Evolutionary conservation across 2,113 vertebrate species (phyloP).

Genomic region (Amia ocellicauda): DNA sequence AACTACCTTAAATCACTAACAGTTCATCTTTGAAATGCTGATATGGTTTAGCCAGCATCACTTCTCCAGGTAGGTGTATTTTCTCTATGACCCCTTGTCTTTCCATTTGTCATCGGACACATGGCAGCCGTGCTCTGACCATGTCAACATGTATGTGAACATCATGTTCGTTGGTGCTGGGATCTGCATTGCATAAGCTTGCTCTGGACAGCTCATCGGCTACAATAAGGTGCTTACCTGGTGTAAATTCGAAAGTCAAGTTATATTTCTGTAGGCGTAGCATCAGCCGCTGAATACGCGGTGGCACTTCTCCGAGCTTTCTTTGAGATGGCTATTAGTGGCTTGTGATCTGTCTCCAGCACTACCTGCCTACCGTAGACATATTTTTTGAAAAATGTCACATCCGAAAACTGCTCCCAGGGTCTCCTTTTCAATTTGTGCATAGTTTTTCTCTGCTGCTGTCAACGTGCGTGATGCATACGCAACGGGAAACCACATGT

Average conservation of each 20-base stretch:
- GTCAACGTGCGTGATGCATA: conserved; percentile 15
- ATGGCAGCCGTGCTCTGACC: conserved; percentile 12
- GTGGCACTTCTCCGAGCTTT: conserved; percentile 2
- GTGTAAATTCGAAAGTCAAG: conserved; percentile 15
- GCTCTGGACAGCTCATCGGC: conserved; percentile 16
- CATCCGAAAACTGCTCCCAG: conserved; percentile 25
- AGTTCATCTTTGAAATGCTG: conserved; percentile 15
- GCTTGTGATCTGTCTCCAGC: conserved; percentile 22
- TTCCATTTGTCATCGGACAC: conserved; percentile 14
- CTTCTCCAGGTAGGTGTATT: not conserved
- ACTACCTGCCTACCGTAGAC: conserved; percentile 18
- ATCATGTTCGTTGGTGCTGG: conserved; percentile 17
- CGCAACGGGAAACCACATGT: conserved; percentile 10
- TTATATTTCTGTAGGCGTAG: conserved; percentile 26
- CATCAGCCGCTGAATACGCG: conserved; percentile 17
- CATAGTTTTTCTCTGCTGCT: conserved; percentile 17
- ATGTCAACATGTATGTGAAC: conserved; percentile 20
- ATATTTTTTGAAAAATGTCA: conserved; percentile 21
- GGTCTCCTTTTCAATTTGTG: conserved; percentile 24
- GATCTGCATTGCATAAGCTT: not conserved
- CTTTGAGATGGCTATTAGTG: conserved; percentile 18
- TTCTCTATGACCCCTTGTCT: conserved; percentile 7
- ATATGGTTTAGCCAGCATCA: conserved; percentile 11
- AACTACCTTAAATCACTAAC: conserved; percentile 6
- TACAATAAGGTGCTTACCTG: conserved; percentile 22